Evolutionary conservation across 2,113 vertebrate species (phyloP).

Genomic region (Puma concolor): DNA sequence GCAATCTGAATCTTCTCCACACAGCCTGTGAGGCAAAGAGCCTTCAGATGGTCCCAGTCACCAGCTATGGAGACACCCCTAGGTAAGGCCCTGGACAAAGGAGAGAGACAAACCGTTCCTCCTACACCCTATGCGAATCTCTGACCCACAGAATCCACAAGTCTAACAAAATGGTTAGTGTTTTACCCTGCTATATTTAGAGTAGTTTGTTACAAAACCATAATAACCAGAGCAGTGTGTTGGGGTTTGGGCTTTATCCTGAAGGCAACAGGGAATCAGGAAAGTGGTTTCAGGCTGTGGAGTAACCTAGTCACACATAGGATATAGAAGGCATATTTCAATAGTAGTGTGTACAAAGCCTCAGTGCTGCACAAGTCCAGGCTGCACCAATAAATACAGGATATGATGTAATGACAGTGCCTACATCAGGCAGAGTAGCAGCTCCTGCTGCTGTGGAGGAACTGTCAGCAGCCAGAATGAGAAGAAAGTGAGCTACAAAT

Average conservation of each 20-base stretch:
- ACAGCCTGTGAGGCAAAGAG: not conserved
- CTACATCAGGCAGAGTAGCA: not conserved
- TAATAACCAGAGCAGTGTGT: not conserved
- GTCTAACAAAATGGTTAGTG: not conserved
- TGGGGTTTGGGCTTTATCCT: not conserved
- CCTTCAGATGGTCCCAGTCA: not conserved
- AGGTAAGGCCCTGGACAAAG: not conserved
- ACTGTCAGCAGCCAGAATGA: not conserved
- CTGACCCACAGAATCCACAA: not conserved
- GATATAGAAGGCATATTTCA: not conserved
- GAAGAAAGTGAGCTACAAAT: not conserved
- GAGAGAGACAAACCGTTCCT: not conserved
- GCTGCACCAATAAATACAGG: not conserved
- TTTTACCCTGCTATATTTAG: not conserved
- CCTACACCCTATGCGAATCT: not conserved
- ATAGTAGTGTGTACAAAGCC: not conserved
- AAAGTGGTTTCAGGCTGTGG: not conserved
- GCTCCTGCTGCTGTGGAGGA: not conserved
- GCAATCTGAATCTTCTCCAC: not conserved
- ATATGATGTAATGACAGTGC: not conserved
- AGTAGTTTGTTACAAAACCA: not conserved
- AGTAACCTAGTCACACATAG: not conserved
- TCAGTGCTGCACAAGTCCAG: not conserved
- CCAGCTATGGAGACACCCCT: not conserved
- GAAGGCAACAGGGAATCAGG: not conserved